These are phyloP conservation scores for Drosophila elegans DNA, from an alignment of 1,140 invertebrate genomes.

Conservation along the genomic window DNA sequence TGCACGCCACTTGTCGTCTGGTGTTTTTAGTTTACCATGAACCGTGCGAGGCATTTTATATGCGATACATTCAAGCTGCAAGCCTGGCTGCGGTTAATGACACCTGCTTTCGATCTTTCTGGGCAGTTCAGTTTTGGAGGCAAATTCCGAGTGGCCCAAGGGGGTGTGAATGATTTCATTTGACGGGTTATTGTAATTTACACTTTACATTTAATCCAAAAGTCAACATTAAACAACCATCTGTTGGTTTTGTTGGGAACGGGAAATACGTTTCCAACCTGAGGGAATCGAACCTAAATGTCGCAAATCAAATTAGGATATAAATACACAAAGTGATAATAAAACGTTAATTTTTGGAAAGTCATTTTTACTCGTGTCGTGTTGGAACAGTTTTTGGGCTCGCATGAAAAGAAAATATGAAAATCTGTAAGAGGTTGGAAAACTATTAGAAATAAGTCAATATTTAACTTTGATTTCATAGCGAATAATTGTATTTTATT, in stretches of 20 bases:
- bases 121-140: constrained; percentile 18
- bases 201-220: constrained; percentile 29
- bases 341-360: not conserved
- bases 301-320: constrained; percentile 25
- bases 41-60: constrained; percentile 23
- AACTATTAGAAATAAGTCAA: no score
- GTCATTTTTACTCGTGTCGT: not conserved
- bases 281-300: not conserved
- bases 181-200: constrained; percentile 33
- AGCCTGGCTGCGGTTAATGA: constrained; percentile 49
- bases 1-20: constrained; percentile 50
- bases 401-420: no score
- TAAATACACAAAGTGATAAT: constrained; percentile 6
- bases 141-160: constrained; percentile 6
- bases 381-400: not conserved
- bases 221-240: constrained; percentile 22
- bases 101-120: constrained; percentile 40
- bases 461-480: no score
- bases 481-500: no score
- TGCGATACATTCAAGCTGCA: constrained; percentile 7
- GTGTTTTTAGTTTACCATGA: constrained; percentile 45
- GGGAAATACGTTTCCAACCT: constrained; percentile 2
- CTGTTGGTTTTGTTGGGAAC: constrained; percentile 3
- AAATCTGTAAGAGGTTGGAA: no score
- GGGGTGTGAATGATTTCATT: constrained; percentile 37